Base-by-base conservation (phyloP, 2,888 invertebrate genomes). In the Exephanes ischioxanthus region DNA sequence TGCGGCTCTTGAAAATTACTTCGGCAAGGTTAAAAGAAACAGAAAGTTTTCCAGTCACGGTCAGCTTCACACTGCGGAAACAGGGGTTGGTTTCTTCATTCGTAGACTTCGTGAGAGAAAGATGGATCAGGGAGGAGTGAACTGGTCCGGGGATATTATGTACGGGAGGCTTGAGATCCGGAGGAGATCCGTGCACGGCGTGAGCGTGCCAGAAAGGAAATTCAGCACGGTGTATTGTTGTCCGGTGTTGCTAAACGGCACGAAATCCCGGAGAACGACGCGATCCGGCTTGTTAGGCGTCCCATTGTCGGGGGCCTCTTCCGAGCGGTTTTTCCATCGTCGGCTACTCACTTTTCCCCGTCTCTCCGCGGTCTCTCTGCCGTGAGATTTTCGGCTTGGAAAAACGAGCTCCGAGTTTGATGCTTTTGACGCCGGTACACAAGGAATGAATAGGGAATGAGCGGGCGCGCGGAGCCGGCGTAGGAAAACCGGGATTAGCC, bases 211-310 rank as follows among this genome's bases (percentile, higher is more conserved):
- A 80, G 80, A 68, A 76, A 88, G 16, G 88, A 88, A 87, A 83
- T 90, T 86, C 86, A 80, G 86, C 89, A 88, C 90, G 89, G 89
- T 48, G 58, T 91, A 85, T 93, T 93, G 92, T 93, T 90, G 90
- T 85, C 73, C 90, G 89, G 92, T 90, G 85, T 85, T 85, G 91
- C 92, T 93, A 93, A 93, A 93, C 92, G 92, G 89, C 91, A 84
- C 89, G 87, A 91, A 85, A 90, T 89, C 90, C 83, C 79, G 55
- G 77, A 80, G 87, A 90, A 86, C 89, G 86, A 85, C 88, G 45
- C 45, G 90, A 90, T 89, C 89, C 89, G 80, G 93, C 93, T 93
- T 92, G 93, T 93, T 93, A 93, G 91, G 88, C 61, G 55, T 55
- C 33, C 90, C 84, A 92, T 93, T 93, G 93, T 93, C 86, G 86